These are phyloP conservation scores for Amphipyra berbera DNA, from an alignment of 2,888 invertebrate genomes.

Conservation along the genomic window DNA sequence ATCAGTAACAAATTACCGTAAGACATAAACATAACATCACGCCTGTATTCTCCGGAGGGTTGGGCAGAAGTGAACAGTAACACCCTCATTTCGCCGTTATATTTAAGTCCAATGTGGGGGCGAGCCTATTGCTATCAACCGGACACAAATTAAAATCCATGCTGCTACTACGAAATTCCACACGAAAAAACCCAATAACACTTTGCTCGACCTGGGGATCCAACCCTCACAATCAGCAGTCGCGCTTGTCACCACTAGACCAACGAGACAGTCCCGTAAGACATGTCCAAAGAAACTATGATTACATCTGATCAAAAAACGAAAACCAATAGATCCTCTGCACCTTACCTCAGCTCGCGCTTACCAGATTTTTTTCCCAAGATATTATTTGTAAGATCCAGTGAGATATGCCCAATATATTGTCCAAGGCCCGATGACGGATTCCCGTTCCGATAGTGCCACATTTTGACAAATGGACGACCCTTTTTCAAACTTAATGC, in stretches of 20 bases:
- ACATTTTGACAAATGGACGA: conserved; percentile 86
- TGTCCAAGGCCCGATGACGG: conserved; percentile 83
- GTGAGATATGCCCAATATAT: conserved; percentile 85
- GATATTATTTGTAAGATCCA: conserved; percentile 72
- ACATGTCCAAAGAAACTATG: neutral
- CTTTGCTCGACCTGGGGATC: no score
- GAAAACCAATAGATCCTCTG: conserved; percentile 9
- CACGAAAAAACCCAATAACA: no score
- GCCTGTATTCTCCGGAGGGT: no score
- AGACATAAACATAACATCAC: neutral
- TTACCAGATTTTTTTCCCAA: conserved; percentile 52
- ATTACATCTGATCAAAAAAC: conserved; percentile 6
- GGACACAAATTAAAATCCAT: no score
- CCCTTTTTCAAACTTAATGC: conserved; percentile 82
- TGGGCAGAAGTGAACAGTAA: no score
- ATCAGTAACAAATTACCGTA: conserved; percentile 5
- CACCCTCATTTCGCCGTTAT: no score
- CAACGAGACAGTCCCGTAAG: no score
- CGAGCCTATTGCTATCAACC: no score
- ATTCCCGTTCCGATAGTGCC: conserved; percentile 83
- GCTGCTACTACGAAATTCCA: no score
- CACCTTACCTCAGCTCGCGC: conserved; percentile 38
- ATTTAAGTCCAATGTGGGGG: no score
- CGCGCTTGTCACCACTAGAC: no score
- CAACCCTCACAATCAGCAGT: no score